phyloP scores from a whole-genome alignment of 2,113 vertebrate species.

The Bubalus kerabau region DNA sequence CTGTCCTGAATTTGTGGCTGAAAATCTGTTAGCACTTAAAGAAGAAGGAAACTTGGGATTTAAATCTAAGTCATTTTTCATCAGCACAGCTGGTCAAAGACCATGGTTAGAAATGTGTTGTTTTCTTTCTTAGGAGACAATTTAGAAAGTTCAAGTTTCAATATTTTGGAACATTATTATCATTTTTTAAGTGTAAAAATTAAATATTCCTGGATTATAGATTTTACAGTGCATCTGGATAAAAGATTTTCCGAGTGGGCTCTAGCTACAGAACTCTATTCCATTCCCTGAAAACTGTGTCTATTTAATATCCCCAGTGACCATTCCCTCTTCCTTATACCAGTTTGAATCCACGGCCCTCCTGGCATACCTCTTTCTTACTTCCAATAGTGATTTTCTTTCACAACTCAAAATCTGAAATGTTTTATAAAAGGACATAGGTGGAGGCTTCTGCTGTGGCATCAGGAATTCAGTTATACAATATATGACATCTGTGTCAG shows the following conservation, averaged over 20 bases:
- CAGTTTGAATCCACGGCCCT: neutral
- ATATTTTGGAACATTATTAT: neutral
- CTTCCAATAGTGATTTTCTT: neutral
- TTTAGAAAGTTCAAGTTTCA: conserved; percentile 31
- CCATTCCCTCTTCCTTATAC: neutral
- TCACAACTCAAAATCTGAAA: neutral
- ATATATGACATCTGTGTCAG: conserved; percentile 8
- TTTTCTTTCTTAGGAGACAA: conserved; percentile 21
- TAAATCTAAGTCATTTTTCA: conserved; percentile 25
- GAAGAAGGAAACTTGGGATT: neutral
- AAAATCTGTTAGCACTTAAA: conserved; percentile 16
- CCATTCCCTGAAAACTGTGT: neutral
- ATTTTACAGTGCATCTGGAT: neutral
- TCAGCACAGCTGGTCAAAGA: neutral
- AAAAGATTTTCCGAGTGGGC: neutral
- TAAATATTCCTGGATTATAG: neutral
- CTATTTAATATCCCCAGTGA: neutral
- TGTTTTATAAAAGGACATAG: neutral
- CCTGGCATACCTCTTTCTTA: neutral
- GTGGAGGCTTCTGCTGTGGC: neutral
- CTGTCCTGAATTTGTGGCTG: neutral
- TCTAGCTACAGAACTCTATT: neutral
- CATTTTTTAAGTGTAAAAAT: neutral
- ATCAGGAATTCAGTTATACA: conserved; percentile 13
- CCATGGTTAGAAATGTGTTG: neutral